Conservation (phyloP, 2,888 invertebrate genomes). For the Acanthosepion pharaonis region DNA sequence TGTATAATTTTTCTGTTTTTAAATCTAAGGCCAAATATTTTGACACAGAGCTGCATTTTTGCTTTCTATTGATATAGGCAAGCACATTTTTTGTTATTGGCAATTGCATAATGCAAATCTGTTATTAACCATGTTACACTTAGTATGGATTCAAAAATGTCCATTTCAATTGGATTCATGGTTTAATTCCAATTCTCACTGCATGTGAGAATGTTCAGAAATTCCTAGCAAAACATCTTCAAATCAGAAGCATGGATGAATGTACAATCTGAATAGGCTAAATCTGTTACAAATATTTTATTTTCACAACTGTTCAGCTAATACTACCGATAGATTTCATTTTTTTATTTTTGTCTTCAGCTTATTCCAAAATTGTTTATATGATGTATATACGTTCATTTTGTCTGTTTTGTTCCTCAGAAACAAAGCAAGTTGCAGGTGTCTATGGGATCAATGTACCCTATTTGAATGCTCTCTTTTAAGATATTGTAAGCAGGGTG, state of each 20-base stretch:
- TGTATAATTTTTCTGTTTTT: too few species aligned
- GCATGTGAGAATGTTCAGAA: neutral
- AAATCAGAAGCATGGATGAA: neutral
- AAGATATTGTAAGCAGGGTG: too few species aligned
- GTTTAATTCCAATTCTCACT: neutral
- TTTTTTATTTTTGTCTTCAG: neutral
- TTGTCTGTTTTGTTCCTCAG: constrained; percentile 1
- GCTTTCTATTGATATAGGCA: too few species aligned
- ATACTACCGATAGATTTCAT: neutral
- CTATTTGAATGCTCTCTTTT: constrained; percentile 2
- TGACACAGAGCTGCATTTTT: too few species aligned
- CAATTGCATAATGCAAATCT: too few species aligned
- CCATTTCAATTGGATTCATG: neutral
- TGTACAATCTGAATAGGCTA: neutral
- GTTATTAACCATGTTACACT: neutral
- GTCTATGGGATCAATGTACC: neutral
- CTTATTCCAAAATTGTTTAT: constrained; percentile 33
- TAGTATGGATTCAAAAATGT: neutral
- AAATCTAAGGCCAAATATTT: too few species aligned
- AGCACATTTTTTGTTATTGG: too few species aligned
- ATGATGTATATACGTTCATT: neutral
- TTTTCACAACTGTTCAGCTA: neutral
- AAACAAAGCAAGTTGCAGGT: neutral
- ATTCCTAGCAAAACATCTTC: neutral
- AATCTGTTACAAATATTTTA: neutral